Base-by-base conservation (phyloP, 2,888 invertebrate species). In the Hyposoter didymator region DNA sequence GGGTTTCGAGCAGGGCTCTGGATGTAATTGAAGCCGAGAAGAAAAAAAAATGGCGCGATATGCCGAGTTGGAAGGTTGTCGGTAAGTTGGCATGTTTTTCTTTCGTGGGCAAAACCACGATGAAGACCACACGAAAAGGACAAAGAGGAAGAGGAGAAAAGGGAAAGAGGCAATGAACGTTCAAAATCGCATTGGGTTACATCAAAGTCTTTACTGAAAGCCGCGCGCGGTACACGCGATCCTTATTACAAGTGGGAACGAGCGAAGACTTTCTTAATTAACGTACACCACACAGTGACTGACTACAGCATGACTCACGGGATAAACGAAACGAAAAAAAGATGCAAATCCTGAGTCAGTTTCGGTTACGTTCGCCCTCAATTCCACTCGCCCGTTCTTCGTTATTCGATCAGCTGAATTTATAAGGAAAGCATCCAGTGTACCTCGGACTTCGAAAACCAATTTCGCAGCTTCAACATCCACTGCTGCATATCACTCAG, bases 191-290 rank as follows among this genome's bases (percentile, higher is more conserved):
- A 78, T 78, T 49, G 76, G 45, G 52, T 67, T 67, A 52, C 76
- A 78, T 78, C 49, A 45, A 52, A 47, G 45, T 43, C 67, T 78
- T 72, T 49, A 52, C 59, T 62, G 45, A 73, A 80, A 80, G 72
- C 79, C 79, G 67, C 73, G 67, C 79, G 67, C 73, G 67, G n/a
- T 49, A 59, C 78, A 59, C 82, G 76, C 82, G 66, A 82, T 76
- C 82, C 22, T 49, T 52, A 14, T 43, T 22, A 28, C 52, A 55
- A 59, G 22, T 22, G 35, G 19, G 49, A 76, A 35, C 49, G 28
- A 76, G 59, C 45, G 14, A 67, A 70, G 22, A 75, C 75, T 76
- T 66, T 82, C 76, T 70, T 55, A 64, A 82, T 82, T 72, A 76
- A 82, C 19, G 76, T 47, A 74, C 73, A 70, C 43, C 69, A 49